phyloP scores from a whole-genome alignment of 1,140 invertebrate genomes.

The Tyrophagus putrescentiae region DNA sequence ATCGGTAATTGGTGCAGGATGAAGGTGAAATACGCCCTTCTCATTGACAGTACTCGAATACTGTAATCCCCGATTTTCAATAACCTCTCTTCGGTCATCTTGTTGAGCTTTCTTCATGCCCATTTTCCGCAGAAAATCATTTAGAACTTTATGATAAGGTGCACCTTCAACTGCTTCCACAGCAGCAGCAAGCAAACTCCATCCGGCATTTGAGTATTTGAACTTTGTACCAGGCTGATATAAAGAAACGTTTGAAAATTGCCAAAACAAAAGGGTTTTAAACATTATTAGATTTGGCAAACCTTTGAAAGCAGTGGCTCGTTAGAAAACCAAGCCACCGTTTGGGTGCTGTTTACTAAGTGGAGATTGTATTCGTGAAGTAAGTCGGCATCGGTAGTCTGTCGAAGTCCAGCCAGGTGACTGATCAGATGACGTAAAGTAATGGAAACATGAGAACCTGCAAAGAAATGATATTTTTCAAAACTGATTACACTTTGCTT shows the following conservation, averaged over 20 bases:
- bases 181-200: neutral
- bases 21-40: too few species aligned
- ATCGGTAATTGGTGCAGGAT: slow-evolving; percentile 3
- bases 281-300: too few species aligned
- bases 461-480: too few species aligned
- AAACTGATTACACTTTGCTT: neutral
- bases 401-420: neutral
- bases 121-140: neutral
- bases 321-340: neutral
- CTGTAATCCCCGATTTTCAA: too few species aligned
- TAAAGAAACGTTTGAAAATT: too few species aligned
- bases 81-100: neutral
- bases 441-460: neutral
- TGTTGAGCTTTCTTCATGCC: neutral
- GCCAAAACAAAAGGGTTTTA: too few species aligned
- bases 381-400: neutral
- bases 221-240: slow-evolving; percentile 3
- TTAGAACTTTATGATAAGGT: neutral
- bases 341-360: neutral
- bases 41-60: neutral
- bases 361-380: neutral
- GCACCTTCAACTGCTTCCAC: neutral
- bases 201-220: neutral
- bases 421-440: neutral
- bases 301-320: neutral